Percentiles rank a stretch among this genome's conserved stretches.
phyloP scores from a whole-genome alignment of 2,797 vertebrate species.

The Lycodopsis pacificus region DNA sequence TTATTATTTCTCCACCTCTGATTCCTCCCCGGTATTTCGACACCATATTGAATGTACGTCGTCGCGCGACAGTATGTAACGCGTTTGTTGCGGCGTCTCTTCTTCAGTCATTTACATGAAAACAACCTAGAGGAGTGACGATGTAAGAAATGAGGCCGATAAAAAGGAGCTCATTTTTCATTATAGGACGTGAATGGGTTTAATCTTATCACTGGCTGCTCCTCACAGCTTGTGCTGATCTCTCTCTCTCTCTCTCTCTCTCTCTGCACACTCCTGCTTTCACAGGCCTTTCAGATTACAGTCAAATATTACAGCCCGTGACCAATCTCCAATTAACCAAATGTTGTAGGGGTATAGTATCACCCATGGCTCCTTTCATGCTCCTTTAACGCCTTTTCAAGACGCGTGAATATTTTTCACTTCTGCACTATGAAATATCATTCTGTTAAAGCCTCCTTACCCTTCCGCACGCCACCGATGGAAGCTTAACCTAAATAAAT shows the following conservation, averaged over 20 bases:
- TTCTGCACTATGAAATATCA: constrained; percentile 71
- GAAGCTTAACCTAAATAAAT: constrained; percentile 86
- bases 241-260: constrained; percentile 58
- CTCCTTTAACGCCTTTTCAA: constrained; percentile 79
- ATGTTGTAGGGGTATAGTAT: constrained; percentile 83
- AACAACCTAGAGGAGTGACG: constrained; percentile 66
- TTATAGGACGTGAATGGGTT: constrained; percentile 79
- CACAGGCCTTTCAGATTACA: constrained; percentile 85
- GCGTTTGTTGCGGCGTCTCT: constrained; percentile 29
- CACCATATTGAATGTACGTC: constrained; percentile 47
- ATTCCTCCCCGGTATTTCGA: constrained; percentile 62
- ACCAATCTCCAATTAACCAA: constrained; percentile 88
- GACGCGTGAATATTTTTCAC: constrained; percentile 74
- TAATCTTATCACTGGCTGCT: constrained; percentile 84
- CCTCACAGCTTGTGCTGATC: constrained; percentile 79
- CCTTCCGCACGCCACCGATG: constrained; percentile 60
- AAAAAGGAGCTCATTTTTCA: constrained; percentile 75
- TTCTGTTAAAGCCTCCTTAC: constrained; percentile 73
- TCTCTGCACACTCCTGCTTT: constrained; percentile 71
- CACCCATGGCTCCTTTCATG: constrained; percentile 83
- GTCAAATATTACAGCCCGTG: constrained; percentile 85
- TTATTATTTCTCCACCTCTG: constrained; percentile 75
- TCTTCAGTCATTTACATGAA: constrained; percentile 64
- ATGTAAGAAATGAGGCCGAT: constrained; percentile 68
- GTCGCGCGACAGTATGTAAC: constrained; percentile 44